phyloP scores from a whole-genome alignment of 1,140 invertebrate species.

The Lasioglossum baleicum region DNA sequence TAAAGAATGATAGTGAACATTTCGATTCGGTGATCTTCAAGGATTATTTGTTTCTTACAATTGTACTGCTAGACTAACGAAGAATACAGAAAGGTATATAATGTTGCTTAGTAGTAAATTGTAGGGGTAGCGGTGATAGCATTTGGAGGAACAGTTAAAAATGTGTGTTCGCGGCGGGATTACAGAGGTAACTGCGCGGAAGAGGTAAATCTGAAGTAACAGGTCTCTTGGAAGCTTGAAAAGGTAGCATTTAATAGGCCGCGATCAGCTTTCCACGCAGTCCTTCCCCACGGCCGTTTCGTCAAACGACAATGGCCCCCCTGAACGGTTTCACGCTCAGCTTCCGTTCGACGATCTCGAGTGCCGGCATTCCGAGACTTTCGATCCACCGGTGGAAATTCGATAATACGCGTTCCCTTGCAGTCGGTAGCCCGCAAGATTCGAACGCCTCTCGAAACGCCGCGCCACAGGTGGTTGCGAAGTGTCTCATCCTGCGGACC shows the following conservation, averaged over 20 bases:
- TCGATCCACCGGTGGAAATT: slow-evolving; percentile 53
- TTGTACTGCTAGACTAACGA: too few species aligned
- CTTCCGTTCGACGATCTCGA: slow-evolving; percentile 37
- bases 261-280: background rate
- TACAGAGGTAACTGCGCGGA: background rate
- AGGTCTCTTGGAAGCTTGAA: background rate
- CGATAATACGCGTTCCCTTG: slow-evolving; percentile 57
- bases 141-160: too few species aligned
- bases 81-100: too few species aligned
- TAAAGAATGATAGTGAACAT: too few species aligned
- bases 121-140: too few species aligned
- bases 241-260: slow-evolving; percentile 10
- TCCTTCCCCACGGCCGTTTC: slow-evolving; percentile 1
- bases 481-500: slow-evolving; percentile 64
- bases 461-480: slow-evolving; percentile 64
- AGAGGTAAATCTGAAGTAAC: background rate
- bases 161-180: background rate
- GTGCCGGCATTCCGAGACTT: slow-evolving; percentile 24
- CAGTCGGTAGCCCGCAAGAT: slow-evolving; percentile 60
- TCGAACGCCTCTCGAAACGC: slow-evolving; percentile 64
- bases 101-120: too few species aligned
- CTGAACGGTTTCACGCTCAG: slow-evolving; percentile 32
- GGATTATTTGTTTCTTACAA: too few species aligned
- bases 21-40: too few species aligned
- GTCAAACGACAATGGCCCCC: background rate